Base-by-base conservation (phyloP, 2,888 invertebrate species). In the Bugula neritina region DNA sequence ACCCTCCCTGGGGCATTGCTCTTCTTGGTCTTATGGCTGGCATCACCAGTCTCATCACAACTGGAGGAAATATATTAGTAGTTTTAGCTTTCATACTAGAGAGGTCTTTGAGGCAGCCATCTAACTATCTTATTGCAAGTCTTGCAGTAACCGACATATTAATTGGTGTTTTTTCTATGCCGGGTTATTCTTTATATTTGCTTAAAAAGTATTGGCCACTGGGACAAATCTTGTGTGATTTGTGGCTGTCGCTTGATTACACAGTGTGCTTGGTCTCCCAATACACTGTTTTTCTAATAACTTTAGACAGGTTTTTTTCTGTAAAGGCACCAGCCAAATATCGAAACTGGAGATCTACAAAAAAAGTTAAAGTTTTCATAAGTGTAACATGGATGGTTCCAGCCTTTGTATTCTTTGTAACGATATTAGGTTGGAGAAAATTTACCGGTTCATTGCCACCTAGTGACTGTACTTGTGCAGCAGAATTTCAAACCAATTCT, bases 51-150 rank as follows among this genome's bases (percentile, higher is more conserved):
- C 87, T 97, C 58, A 87, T 96, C 76, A 97, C 97, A 0, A 91
- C 97, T 74, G 90, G 80, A n/a, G 99, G 99, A 72, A 99, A 99
- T 84, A 92, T 97, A 72, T 88, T 99, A 75, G 97, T 98, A 72
- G 88, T 98, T 72, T 86, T 95, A 77, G 94, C 96, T 69, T 98
- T 98, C 85, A 90, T 95, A 74, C 92, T 97, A 55, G 97, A 96
- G 85, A 87, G 95, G 73, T 91, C 92, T 76, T 87, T 88, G 75
- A 86, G 99, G 72, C 97, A 98, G 83, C 98, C 99, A 35, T 96
- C 96, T 85, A 99, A 99, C 87, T 99, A 98, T 87, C 99, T 98
- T 87, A 97, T 99, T 76, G 97, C 97, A 10, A 98, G 98, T 0
- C 88, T 99, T 75, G 99, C 99, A 69, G 93, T 96, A 72, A 95